Percentiles rank a stretch among this genome's conserved stretches.
Evolutionary conservation across 64 coral and sea anemone genomes (phyloP).

Genomic region (Stichodactyla helianthus): DNA sequence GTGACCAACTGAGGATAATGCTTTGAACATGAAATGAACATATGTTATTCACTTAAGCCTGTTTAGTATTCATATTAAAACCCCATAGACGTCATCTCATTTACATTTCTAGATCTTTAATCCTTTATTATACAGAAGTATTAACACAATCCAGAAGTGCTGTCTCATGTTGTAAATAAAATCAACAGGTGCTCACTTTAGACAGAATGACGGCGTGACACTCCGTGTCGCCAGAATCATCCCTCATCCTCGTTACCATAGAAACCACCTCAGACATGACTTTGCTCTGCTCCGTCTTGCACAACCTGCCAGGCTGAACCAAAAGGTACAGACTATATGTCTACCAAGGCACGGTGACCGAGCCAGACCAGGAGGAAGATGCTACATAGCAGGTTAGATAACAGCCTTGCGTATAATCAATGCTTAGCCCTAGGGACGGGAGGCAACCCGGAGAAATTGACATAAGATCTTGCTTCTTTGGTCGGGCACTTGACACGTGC

Average conservation of each 20-base stretch:
- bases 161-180: neutral
- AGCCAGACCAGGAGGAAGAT: conserved; percentile 18
- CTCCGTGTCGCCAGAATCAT: conserved; percentile 33
- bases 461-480: too few relatives aligned
- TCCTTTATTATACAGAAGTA: too few relatives aligned
- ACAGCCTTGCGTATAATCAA: neutral
- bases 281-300: conserved; percentile 41
- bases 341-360: conserved; percentile 46
- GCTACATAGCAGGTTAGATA: conserved; percentile 60
- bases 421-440: too few relatives aligned
- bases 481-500: too few relatives aligned
- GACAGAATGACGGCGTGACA: conserved; percentile 7
- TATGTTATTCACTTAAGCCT: too few relatives aligned
- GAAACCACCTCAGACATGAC: conserved; percentile 57
- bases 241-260: conserved; percentile 49
- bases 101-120: too few relatives aligned
- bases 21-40: too few relatives aligned
- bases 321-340: conserved; percentile 41
- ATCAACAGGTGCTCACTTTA: conserved; percentile 33
- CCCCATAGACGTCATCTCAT: too few relatives aligned
- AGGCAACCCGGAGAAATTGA: neutral
- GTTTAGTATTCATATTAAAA: too few relatives aligned
- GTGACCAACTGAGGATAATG: too few relatives aligned
- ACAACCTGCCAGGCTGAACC: conserved; percentile 12
- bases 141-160: too few relatives aligned